Evolutionary conservation across 1,140 invertebrate species (phyloP), one percentile per base, ranked within the genome.

Genomic region (Procambarus clarkii): DNA sequence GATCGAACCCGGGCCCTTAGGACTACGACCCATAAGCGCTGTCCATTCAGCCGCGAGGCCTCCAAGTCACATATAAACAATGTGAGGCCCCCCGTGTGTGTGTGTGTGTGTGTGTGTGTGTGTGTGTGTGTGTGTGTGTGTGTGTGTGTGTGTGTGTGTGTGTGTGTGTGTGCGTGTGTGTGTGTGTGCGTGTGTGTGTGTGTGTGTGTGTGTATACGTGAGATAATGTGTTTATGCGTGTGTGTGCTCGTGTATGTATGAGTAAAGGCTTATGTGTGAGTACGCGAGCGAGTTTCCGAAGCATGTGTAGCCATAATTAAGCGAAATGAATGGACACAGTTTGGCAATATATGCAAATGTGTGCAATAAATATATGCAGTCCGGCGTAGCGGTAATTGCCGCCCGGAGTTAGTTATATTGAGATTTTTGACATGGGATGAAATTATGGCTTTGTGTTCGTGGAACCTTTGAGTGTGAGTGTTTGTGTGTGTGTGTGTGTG

Each of bases 61-160:
- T 34, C 34, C 34, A 34, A 34, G 34, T 34, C 34, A 34, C 34
- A 34, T 34, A 34, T 34, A 0, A 34, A 34, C 34, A 34, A 34
- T 34, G 34, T 34, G 34, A 34, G 34, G 34, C 77, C 21, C 21
- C 18, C 21, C 18, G 77, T n/a, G 34, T 80, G 78, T 80, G 78
- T 80, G 78, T 80, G 78, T 80, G 78, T 80, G 45, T 80, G 78
- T 80, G 45, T 80, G 78, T 80, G 50, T 54, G 50, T 54, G 50
- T 54, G 50, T 54, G 50, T 54, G 50, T 54, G 76, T 78, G 76
- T 79, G 77, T 79, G 24, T 79, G 77, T 79, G 44, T 79, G 77
- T 79, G 77, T 79, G 44, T 79, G 44, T 46, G 77, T 79, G 77
- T 79, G 77, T 78, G 77, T 78, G 77, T 78, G 77, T 78, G 77